Conservation (phyloP, 2,113 vertebrate genomes). For the Lonchura striata region DNA sequence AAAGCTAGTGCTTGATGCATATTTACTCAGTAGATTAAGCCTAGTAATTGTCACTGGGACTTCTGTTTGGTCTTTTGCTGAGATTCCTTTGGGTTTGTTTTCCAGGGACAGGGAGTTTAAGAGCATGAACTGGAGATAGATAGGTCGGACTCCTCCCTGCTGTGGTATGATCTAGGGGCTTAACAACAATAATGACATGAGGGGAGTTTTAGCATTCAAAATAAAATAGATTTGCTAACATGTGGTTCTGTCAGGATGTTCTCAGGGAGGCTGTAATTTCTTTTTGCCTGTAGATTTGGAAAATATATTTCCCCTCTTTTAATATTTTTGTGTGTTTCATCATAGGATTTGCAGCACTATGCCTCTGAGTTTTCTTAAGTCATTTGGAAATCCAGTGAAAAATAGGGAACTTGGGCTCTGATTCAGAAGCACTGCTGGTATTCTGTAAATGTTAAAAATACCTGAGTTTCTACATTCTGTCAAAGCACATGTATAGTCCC, state of each 20-base stretch:
- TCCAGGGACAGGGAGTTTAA: not conserved
- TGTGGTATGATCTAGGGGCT: not conserved
- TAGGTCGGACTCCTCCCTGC: not conserved
- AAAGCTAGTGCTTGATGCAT: not conserved
- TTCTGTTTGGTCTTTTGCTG: not conserved
- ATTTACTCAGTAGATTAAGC: not conserved
- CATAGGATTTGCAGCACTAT: not conserved
- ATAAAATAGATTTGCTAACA: not conserved
- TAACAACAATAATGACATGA: not conserved
- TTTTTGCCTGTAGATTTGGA: not conserved
- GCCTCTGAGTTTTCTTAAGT: not conserved
- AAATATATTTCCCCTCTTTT: not conserved
- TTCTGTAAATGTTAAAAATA: not conserved
- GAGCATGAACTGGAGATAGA: not conserved
- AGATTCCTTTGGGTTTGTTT: not conserved
- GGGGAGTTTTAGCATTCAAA: not conserved
- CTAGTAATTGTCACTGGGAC: not conserved
- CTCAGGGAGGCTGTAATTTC: not conserved
- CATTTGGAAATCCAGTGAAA: not conserved
- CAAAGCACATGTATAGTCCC: not conserved
- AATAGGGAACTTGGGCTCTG: not conserved
- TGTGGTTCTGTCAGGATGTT: not conserved
- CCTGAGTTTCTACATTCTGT: not conserved
- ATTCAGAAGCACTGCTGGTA: not conserved
- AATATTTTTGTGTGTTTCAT: not conserved